Conservation (phyloP, 92 coral and sea anemone genomes). For the Paragorgia papillata region DNA sequence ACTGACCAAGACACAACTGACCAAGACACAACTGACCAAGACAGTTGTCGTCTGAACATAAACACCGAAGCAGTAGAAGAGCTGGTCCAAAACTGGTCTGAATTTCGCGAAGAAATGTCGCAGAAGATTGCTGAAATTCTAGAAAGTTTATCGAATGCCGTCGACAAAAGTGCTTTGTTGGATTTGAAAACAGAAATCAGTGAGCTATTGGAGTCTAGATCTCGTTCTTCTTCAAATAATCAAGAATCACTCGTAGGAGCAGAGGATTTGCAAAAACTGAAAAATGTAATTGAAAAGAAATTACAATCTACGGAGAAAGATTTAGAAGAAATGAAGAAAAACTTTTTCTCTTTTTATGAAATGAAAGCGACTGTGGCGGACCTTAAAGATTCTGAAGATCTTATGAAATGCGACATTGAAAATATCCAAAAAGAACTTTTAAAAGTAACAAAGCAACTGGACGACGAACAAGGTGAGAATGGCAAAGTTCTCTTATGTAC, state of each 20-base stretch:
- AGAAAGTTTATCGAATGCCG: constrained; percentile 15
- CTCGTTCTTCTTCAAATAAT: not conserved
- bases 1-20: not conserved
- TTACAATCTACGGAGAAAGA: constrained; percentile 1
- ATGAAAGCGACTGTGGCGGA: constrained; percentile 9
- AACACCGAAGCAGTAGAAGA: no score
- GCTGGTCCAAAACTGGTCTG: constrained; percentile 3
- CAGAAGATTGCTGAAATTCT: constrained; percentile 10
- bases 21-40: not conserved
- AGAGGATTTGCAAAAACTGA: constrained; percentile 5
- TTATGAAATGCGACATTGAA: constrained; percentile 21
- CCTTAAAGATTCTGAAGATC: constrained; percentile 12
- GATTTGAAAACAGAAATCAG: constrained; percentile 13
- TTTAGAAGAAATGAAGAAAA: constrained; percentile 30
- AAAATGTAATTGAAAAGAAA: not conserved
- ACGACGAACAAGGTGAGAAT: constrained; percentile 18
- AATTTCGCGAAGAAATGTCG: constrained; percentile 23
- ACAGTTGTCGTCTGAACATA: no score
- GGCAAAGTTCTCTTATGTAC: no score
- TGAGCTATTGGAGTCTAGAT: not conserved
- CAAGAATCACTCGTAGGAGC: not conserved
- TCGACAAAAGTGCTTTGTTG: constrained; percentile 5
- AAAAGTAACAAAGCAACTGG: constrained; percentile 23
- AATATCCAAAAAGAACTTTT: constrained; percentile 27
- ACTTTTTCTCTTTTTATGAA: constrained; percentile 21